These are phyloP conservation scores for Sylvia atricapilla DNA, from an alignment of 2,113 vertebrate genomes.

Conservation along the genomic window DNA sequence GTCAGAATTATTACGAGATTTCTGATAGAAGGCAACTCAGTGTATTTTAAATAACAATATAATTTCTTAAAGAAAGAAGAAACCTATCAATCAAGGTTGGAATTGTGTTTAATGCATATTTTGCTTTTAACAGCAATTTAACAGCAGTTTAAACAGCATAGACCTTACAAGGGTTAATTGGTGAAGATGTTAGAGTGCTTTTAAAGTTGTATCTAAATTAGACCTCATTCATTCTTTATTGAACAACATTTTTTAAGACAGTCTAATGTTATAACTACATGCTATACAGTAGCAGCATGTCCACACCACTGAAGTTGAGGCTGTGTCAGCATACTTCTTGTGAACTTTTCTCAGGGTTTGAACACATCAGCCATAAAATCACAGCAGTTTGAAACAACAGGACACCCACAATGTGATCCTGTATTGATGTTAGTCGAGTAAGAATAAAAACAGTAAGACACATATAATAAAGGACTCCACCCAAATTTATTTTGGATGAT, in stretches of 20 bases:
- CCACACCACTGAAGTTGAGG: constrained; percentile 57
- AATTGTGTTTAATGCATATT: constrained; percentile 72
- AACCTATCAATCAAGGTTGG: constrained; percentile 45
- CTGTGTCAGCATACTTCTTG: constrained; percentile 10
- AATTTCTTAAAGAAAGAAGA: constrained; percentile 8
- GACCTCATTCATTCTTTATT: constrained; percentile 66
- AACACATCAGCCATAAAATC: constrained; percentile 35
- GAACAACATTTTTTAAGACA: constrained; percentile 64
- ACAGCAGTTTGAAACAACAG: constrained; percentile 11
- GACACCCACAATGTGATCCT: background rate
- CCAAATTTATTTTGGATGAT: constrained; percentile 45
- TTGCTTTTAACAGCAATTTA: constrained; percentile 76
- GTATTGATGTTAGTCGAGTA: background rate
- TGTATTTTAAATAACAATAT: background rate
- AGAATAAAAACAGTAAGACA: constrained; percentile 19
- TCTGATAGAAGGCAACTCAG: background rate
- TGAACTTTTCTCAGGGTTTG: constrained; percentile 33
- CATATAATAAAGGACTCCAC: constrained; percentile 30
- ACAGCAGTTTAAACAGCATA: constrained; percentile 62
- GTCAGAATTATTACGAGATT: background rate
- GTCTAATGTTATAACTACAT: constrained; percentile 50
- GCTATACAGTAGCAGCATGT: constrained; percentile 42
- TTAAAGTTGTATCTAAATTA: constrained; percentile 76
- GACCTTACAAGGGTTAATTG: constrained; percentile 61
- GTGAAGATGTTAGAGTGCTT: constrained; percentile 66